Conservation (phyloP, 2,113 vertebrate genomes). For the Tretioscincus oriximinensis region DNA sequence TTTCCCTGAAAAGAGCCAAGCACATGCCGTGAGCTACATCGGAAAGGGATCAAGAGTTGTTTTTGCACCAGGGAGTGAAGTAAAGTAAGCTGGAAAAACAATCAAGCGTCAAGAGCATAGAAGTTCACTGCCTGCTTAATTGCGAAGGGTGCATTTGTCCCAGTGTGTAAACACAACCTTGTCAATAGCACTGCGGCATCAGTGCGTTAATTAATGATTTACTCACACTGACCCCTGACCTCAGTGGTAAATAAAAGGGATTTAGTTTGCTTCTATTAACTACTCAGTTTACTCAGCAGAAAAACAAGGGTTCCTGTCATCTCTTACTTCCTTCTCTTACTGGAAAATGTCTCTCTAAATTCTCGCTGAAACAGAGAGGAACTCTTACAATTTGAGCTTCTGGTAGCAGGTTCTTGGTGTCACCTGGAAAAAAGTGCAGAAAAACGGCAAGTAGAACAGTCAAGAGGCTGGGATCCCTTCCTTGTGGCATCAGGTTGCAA, state of each 20-base stretch:
- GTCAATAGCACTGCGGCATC: constrained; percentile 72
- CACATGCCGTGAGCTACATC: neutral
- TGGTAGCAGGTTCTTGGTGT: too few species aligned
- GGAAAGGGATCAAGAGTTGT: constrained; percentile 3
- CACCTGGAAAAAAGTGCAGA: too few species aligned
- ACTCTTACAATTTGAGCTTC: too few species aligned
- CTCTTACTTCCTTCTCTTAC: neutral
- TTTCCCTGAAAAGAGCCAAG: neutral
- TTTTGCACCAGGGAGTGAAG: constrained; percentile 3
- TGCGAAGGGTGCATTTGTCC: constrained; percentile 70
- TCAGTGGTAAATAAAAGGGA: constrained; percentile 75
- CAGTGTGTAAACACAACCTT: constrained; percentile 73
- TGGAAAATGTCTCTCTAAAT: neutral
- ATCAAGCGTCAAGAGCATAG: constrained; percentile 14
- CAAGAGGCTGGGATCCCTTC: too few species aligned
- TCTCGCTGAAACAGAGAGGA: neutral
- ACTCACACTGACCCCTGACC: constrained; percentile 78
- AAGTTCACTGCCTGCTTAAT: constrained; percentile 63
- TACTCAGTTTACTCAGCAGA: constrained; percentile 63
- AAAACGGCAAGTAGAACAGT: too few species aligned
- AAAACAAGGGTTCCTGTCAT: constrained; percentile 30
- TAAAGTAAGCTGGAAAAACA: constrained; percentile 31
- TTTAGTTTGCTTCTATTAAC: constrained; percentile 76
- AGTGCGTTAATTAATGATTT: constrained; percentile 81
- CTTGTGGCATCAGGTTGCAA: too few species aligned